Evolutionary conservation across 2,113 vertebrate genomes (phyloP), one percentile per base, ranked within the genome.

Genomic region (Ophiodon elongatus): DNA sequence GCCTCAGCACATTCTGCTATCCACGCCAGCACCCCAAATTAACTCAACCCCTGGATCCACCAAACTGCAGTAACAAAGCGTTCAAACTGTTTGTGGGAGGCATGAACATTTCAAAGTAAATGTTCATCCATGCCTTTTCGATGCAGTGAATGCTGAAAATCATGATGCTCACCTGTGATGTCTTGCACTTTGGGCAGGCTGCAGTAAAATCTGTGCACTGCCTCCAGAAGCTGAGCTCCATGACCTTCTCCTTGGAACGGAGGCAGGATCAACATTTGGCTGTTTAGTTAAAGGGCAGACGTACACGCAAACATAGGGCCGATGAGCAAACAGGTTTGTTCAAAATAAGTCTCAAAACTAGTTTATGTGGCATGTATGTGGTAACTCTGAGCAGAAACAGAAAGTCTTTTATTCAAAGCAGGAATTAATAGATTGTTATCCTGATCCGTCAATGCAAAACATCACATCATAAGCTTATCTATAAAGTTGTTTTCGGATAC

Each of bases 161-260:
- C 13, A 8, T 2, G 10, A 54, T 10, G 74, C 85, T 85, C 85
- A 99, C 98, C 98, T 95, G 98, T 99, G 92, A 99, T 98, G 94
- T 99, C 98, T 95, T 99, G 97, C 84, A 99, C 97, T 88, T 96
- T 96, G 90, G 97, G 95, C 79, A 95, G 94, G 76, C 95, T 94
- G 94, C 97, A 97, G 88, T 99, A 99, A 88, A 97, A 99, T 94
- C 96, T 96, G 89, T 99, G 98, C 83, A 99, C 97, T 10, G 98
- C 97, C 96, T 99, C 98, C 92, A 99, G 95, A 93, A 99, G 96
- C 90, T 98, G 98, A 90, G 98, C 98, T 84, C 98, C 98, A 59
- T 99, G 98, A 84, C 98, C 98, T 95, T 99, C 98, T 94, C 98
- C 98, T 96, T 99, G 98, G 95, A 99, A 99, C 8, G 98, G 97